A percentile compares a stretch with the other conserved stretches of the same genome.
Evolutionary conservation across 2,113 vertebrate species (phyloP).

Genomic region (Prochilodus magdalenae): DNA sequence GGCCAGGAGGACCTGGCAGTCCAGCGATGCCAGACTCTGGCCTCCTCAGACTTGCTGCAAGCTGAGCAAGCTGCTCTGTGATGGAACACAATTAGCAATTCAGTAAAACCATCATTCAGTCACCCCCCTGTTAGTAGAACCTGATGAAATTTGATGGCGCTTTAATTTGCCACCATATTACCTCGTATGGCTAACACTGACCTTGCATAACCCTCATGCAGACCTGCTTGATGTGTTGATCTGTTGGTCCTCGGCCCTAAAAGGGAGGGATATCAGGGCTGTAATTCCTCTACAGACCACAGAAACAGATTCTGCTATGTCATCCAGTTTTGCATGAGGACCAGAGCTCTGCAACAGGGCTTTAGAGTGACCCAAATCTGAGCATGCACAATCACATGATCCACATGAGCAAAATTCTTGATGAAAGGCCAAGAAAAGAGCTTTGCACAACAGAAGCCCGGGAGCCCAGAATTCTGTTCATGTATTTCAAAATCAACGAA

Average conservation of each 20-base stretch:
- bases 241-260: slow-evolving; percentile 88
- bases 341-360: neutral
- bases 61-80: slow-evolving; percentile 92
- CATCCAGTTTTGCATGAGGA: neutral
- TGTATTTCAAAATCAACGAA: neutral
- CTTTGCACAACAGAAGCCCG: neutral
- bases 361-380: neutral
- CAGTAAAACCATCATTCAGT: neutral
- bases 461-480: neutral
- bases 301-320: neutral
- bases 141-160: neutral
- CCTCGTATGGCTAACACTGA: slow-evolving; percentile 67
- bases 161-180: neutral
- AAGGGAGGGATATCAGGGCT: slow-evolving; percentile 46
- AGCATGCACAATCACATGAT: slow-evolving; percentile 11
- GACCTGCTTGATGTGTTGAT: slow-evolving; percentile 93
- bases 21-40: slow-evolving; percentile 87
- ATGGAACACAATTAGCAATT: slow-evolving; percentile 29
- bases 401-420: slow-evolving; percentile 12
- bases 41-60: slow-evolving; percentile 90
- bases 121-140: neutral
- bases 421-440: slow-evolving; percentile 12
- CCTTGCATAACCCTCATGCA: slow-evolving; percentile 98
- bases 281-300: neutral
- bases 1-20: slow-evolving; percentile 82